Conservation (phyloP, 2,797 vertebrate species). For the Heterohyrax brucei region DNA sequence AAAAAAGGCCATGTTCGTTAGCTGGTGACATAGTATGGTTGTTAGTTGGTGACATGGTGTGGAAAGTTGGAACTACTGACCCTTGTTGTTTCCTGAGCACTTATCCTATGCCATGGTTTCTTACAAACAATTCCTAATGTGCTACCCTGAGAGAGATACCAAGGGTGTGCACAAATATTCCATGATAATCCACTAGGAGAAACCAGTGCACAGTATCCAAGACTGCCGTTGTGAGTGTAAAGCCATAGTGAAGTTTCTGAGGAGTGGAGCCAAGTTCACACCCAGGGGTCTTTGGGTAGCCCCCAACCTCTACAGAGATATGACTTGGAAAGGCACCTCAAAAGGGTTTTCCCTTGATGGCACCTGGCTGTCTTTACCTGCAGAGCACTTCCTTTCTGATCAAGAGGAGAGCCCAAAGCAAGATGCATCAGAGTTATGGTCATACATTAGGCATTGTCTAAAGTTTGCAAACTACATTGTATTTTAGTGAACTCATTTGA, state of each 20-base stretch:
- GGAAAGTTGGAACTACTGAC: constrained; percentile 86
- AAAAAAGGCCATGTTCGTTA: constrained; percentile 79
- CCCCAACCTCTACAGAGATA: not conserved
- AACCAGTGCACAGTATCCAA: too few species aligned
- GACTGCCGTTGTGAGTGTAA: fast-evolving
- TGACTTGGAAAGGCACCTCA: not conserved
- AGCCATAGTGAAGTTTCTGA: not conserved
- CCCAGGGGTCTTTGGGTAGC: not conserved
- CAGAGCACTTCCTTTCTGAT: not conserved
- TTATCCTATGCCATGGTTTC: constrained; percentile 85
- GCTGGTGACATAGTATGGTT: constrained; percentile 85
- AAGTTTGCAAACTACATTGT: not conserved
- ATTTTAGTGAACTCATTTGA: not conserved
- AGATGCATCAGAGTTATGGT: not conserved
- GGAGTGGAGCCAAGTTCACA: too few species aligned
- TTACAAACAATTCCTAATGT: constrained; percentile 83
- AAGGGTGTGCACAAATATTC: not conserved
- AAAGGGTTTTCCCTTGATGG: not conserved
- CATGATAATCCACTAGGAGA: not conserved
- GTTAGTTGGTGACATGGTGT: constrained; percentile 86
- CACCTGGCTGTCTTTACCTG: not conserved
- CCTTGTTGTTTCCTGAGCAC: constrained; percentile 83
- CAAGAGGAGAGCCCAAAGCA: not conserved
- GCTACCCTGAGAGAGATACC: constrained; percentile 76
- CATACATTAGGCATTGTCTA: not conserved